Percentiles rank a stretch among this genome's conserved stretches.
Conservation (phyloP, 2,797 vertebrate genomes). For the Sebastes baramenuke region DNA sequence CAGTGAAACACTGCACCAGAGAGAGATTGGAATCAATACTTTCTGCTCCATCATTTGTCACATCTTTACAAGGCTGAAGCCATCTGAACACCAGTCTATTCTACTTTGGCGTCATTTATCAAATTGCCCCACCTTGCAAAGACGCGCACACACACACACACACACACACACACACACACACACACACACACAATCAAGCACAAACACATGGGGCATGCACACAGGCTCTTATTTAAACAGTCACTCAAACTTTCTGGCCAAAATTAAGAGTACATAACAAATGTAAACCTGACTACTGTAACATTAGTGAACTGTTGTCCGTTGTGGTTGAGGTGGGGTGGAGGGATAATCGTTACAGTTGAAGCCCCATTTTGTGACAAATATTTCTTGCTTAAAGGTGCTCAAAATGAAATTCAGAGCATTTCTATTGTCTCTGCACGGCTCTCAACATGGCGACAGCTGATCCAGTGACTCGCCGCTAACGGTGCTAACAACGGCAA, state of each 20-base stretch:
- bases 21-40: constrained; percentile 97
- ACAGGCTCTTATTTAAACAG: not conserved
- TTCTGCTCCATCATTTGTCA: constrained; percentile 98
- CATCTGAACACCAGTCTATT: constrained; percentile 92
- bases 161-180: constrained; percentile 10
- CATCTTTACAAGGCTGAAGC: constrained; percentile 97
- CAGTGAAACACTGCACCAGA: constrained; percentile 93
- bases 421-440: too few relatives aligned
- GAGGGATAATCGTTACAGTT: not conserved
- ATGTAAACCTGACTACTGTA: not conserved
- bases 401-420: too few relatives aligned
- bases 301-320: not conserved
- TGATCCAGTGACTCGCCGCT: too few relatives aligned
- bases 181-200: not conserved
- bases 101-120: constrained; percentile 95
- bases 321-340: not conserved
- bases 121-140: constrained; percentile 83
- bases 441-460: too few relatives aligned
- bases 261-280: constrained; percentile 5
- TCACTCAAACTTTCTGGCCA: constrained; percentile 1
- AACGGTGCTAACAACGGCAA: too few relatives aligned
- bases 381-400: not conserved
- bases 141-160: constrained; percentile 17
- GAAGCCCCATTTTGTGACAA: not conserved
- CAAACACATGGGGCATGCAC: not conserved